Evolutionary conservation across 2,113 vertebrate genomes (phyloP).

Genomic region (Cyrtonyx montezumae): DNA sequence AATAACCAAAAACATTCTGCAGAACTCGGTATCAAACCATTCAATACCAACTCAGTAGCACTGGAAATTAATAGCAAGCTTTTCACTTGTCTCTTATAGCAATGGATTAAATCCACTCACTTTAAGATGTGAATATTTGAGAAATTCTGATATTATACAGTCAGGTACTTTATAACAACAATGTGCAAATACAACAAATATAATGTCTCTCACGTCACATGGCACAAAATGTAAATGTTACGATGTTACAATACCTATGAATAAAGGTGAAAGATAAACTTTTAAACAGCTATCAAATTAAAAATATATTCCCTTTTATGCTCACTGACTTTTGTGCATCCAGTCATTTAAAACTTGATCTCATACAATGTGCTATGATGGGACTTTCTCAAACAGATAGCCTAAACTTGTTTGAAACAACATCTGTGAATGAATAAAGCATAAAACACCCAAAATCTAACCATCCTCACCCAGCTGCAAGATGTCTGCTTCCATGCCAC

Average conservation of each 20-base stretch:
- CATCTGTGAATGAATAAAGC: neutral
- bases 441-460: neutral
- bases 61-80: neutral
- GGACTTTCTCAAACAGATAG: neutral
- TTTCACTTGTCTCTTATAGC: neutral
- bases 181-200: neutral
- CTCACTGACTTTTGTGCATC: neutral
- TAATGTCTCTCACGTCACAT: neutral
- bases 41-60: neutral
- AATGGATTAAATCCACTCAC: neutral
- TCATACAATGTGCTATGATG: neutral
- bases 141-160: neutral
- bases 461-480: rapidly evolving
- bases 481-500: rapidly evolving
- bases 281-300: neutral
- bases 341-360: neutral
- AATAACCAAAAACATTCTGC: neutral
- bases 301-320: neutral
- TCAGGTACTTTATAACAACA: neutral
- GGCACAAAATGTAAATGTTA: neutral
- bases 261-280: neutral
- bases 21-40: neutral
- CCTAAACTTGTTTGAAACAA: neutral
- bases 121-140: slow-evolving; percentile 1
- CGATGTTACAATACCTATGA: neutral